Evolutionary conservation across 2,888 invertebrate genomes (phyloP).

Genomic region (Acronicta alni): DNA sequence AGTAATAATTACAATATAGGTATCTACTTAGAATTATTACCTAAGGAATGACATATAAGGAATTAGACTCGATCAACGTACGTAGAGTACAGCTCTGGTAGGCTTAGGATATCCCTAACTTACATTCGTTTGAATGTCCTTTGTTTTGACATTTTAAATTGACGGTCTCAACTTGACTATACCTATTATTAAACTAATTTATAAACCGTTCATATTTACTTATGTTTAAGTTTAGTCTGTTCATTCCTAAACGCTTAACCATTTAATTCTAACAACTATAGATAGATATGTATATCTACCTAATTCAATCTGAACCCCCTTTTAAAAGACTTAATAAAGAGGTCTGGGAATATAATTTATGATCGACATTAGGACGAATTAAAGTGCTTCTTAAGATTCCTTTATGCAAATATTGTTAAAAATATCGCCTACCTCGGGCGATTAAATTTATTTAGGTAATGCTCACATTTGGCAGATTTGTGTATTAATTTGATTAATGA

Average conservation of each 20-base stretch:
- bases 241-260: no score
- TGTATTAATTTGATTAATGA: slow-evolving; percentile 80
- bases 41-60: no score
- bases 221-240: not conserved
- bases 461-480: slow-evolving; percentile 73
- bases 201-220: not conserved
- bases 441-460: slow-evolving; percentile 82
- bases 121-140: no score
- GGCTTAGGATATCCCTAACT: no score
- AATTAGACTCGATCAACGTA: no score
- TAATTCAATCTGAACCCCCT: slow-evolving; percentile 33
- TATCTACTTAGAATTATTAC: no score
- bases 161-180: no score
- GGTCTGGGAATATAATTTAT: slow-evolving; percentile 73
- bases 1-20: no score
- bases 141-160: no score
- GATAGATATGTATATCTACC: no score
- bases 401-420: slow-evolving; percentile 83
- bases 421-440: slow-evolving; percentile 68
- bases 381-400: slow-evolving; percentile 83
- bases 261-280: slow-evolving; percentile 32
- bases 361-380: slow-evolving; percentile 71
- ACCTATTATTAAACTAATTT: no score
- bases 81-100: no score
- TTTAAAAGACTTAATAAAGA: slow-evolving; percentile 78